phyloP scores from a whole-genome alignment of 2,113 vertebrate genomes.

The Catharus bicknelli region DNA sequence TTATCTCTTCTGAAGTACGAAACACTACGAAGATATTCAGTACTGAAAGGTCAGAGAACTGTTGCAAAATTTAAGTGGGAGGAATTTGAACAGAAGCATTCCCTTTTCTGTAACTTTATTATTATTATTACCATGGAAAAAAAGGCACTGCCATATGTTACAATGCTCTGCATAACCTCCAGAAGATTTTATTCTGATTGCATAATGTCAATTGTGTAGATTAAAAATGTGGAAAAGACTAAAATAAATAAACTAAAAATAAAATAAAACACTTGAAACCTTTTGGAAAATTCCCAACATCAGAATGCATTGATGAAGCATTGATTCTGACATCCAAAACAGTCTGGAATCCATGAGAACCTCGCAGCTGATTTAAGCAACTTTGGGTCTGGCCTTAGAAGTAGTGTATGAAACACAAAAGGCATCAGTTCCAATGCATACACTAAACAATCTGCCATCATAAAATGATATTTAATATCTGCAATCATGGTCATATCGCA shows the following conservation, averaged over 20 bases:
- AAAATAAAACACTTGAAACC: not conserved
- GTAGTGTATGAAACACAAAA: not conserved
- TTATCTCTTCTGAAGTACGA: not conserved
- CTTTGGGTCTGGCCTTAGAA: not conserved
- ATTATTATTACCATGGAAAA: not conserved
- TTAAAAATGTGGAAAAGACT: conserved; percentile 2
- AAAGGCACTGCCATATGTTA: not conserved
- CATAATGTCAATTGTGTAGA: not conserved
- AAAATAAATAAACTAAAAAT: conserved; percentile 1
- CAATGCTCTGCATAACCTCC: not conserved
- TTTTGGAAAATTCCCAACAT: not conserved
- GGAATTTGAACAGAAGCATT: not conserved
- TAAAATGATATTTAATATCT: not conserved
- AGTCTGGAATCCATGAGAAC: not conserved
- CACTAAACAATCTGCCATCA: not conserved
- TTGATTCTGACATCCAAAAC: not conserved
- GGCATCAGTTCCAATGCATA: not conserved
- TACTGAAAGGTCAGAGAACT: not conserved
- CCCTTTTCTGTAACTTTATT: not conserved
- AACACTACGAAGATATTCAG: not conserved
- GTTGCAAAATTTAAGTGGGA: not conserved
- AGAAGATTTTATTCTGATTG: conserved; percentile 26
- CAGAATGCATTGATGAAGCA: not conserved
- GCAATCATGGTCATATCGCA: not conserved
- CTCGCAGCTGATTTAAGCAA: not conserved